phyloP scores from a whole-genome alignment of 1,140 invertebrate genomes.

The Vanessa tameamea region DNA sequence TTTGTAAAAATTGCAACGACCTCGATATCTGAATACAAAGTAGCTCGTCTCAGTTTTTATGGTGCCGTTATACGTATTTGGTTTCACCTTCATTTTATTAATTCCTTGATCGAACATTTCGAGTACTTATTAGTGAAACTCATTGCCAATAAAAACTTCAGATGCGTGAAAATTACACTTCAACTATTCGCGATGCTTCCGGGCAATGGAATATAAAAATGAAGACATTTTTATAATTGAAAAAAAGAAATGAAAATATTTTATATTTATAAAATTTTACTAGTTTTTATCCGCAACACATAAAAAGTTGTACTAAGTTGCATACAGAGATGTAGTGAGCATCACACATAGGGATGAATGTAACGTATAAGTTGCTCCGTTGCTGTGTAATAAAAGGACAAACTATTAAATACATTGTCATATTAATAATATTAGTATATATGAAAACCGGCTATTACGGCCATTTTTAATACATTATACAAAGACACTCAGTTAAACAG shows the following conservation, averaged over 20 bases:
- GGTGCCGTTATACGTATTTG: slow-evolving; percentile 40
- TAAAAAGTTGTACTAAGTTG: too few relatives aligned
- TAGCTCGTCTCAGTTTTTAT: slow-evolving; percentile 29
- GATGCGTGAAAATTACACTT: slow-evolving; percentile 4
- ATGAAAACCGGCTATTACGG: too few relatives aligned
- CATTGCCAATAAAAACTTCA: slow-evolving; percentile 37
- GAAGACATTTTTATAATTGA: slow-evolving; percentile 16
- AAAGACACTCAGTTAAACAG: too few relatives aligned
- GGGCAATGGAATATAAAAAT: background rate
- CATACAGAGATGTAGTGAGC: too few relatives aligned
- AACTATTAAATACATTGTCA: too few relatives aligned
- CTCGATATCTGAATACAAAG: slow-evolving; percentile 33
- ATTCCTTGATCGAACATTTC: slow-evolving; percentile 37
- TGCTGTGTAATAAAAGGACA: too few relatives aligned
- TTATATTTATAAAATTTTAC: background rate
- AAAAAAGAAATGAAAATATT: background rate
- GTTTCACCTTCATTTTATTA: slow-evolving; percentile 45
- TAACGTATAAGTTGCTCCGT: too few relatives aligned
- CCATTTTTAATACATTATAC: too few relatives aligned
- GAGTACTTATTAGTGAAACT: slow-evolving; percentile 30
- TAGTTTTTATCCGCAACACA: too few relatives aligned
- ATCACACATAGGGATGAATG: too few relatives aligned
- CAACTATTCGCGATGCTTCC: slow-evolving; percentile 9
- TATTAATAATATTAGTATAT: too few relatives aligned
- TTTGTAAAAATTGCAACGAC: slow-evolving; percentile 26